Evolutionary conservation across 2,888 invertebrate genomes (phyloP), one percentile per base, ranked within the genome.

Genomic region (Tetramorium bicarinatum): DNA sequence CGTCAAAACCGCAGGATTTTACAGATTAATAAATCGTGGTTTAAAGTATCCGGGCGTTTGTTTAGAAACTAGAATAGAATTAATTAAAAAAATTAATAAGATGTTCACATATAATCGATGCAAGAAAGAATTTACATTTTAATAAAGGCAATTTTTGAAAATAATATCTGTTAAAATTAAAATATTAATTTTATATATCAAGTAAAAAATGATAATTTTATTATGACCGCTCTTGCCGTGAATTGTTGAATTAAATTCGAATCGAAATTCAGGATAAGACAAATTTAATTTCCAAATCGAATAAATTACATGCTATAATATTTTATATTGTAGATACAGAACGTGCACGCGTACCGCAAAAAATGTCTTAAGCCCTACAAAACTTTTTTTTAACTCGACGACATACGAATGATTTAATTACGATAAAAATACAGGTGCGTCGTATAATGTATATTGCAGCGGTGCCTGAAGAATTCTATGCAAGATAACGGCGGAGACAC

Each of bases 401-500:
- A 49, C 34, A 34, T 25, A n/a, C 4, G 18, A 9, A 62, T 64
- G 25, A 41, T 21, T 54, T 52, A 66, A 66, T 66, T n/a, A n/a
- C 64, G 64, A 64, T 34, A 77, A 54, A 67, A 15, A 54, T 41
- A n/a, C 41, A 67, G 21, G 38, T 52, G 49, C 25, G 18, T 47
- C n/a, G 52, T 6, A 9, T 49, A 54, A 52, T 6, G 2, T 21
- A 52, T 25, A 25, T 66, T 34, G 11, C 25, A 67, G 25, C 52
- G 54, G 54, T 3, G 8, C n/a, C 29, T 67, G 15, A 66, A 52
- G 54, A 79, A 56, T 71, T 71, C 18, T 34, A 34, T n/a, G 18
- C 34, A 21, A 71, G 47, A 79, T 71, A 79, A 79, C 34, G 8
- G n/a, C 29, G n/a, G 3, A 49, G 29, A 25, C 29, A 66, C 13